Evolutionary conservation across 1,140 invertebrate genomes (phyloP).

Genomic region (Wasmannia auropunctata): DNA sequence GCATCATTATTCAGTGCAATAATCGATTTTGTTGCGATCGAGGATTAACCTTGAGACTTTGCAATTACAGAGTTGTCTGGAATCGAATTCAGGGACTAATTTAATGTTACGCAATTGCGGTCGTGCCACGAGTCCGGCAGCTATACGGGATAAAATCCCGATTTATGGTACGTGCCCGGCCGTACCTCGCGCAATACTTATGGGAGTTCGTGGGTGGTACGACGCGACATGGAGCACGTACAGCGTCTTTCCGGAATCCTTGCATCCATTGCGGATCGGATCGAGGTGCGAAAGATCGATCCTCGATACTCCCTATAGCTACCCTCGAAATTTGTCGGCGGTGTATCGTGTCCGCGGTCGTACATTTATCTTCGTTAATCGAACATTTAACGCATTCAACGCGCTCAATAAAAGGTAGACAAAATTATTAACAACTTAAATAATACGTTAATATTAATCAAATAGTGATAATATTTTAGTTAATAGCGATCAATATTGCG

Average conservation of each 20-base stretch:
- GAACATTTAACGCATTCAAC: not conserved
- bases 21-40: not conserved
- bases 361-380: not conserved
- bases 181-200: constrained; percentile 81
- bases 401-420: not conserved
- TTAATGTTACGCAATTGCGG: constrained; percentile 79
- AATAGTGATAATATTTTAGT: too few species aligned
- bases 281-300: constrained; percentile 62
- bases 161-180: constrained; percentile 80
- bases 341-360: not conserved
- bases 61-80: constrained; percentile 3
- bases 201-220: constrained; percentile 83
- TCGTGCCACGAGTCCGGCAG: constrained; percentile 63
- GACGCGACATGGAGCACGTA: constrained; percentile 76
- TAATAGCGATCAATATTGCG: too few species aligned
- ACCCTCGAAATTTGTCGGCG: constrained; percentile 22
- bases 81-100: constrained; percentile 67
- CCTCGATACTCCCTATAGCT: constrained; percentile 53
- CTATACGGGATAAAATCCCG: constrained; percentile 83
- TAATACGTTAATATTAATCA: not conserved
- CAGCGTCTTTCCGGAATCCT: constrained; percentile 79
- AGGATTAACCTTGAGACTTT: constrained; percentile 39
- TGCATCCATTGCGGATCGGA: constrained; percentile 32
- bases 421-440: not conserved
- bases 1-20: not conserved